Evolutionary conservation across 2,888 invertebrate genomes (phyloP).

Genomic region (Cecidostiba fungosa): DNA sequence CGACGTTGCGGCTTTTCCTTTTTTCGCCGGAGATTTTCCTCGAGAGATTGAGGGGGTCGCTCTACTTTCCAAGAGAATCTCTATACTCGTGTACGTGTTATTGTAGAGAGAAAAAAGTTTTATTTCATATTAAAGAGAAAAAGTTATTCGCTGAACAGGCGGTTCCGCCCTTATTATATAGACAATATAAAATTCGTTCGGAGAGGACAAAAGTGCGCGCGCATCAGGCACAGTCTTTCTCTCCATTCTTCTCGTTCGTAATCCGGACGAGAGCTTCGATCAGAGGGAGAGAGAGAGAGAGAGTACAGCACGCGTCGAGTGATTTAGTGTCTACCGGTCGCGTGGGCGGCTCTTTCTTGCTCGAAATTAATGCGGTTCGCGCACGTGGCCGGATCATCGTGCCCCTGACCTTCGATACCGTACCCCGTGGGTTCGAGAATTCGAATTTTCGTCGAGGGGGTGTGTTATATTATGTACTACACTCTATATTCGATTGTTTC

Average conservation of each 20-base stretch:
- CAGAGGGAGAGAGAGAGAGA: no score
- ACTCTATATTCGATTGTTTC: not conserved
- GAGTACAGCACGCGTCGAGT: conserved; percentile 9
- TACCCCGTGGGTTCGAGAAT: not conserved
- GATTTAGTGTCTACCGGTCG: conserved; percentile 16
- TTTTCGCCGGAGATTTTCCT: not conserved
- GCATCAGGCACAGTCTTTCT: not conserved
- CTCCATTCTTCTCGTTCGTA: not conserved
- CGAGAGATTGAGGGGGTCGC: not conserved
- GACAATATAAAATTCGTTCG: no score
- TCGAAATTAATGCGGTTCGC: not conserved
- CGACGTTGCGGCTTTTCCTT: not conserved
- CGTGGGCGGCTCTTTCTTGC: conserved; percentile 1
- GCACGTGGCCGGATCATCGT: not conserved
- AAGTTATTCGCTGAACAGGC: not conserved
- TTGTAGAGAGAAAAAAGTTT: no score
- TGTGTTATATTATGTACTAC: not conserved
- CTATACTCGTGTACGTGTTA: no score
- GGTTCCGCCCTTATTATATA: no score
- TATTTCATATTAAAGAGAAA: not conserved
- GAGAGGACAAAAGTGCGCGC: no score
- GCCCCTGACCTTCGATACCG: not conserved
- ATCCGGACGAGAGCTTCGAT: conserved; percentile 4
- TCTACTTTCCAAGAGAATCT: no score
- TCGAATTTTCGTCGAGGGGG: not conserved